Evolutionary conservation across 2,113 vertebrate genomes (phyloP), one percentile per base, ranked within the genome.

Genomic region (Zeus faber): DNA sequence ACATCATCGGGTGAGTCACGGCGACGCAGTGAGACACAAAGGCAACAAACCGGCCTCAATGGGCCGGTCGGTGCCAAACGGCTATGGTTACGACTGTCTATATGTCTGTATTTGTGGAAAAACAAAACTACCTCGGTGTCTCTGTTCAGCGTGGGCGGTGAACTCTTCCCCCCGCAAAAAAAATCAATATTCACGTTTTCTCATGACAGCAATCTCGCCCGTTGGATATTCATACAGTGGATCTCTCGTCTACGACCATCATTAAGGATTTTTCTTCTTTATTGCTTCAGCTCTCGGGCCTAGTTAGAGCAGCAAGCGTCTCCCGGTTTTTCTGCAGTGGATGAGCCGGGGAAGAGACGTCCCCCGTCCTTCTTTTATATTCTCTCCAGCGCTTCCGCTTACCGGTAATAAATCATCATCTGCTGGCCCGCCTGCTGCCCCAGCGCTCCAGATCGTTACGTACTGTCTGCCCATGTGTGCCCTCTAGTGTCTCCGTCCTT

Each of bases 401-500:
- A 16, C 43, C 35, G 44, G 39, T 48, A 25, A 73, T 80, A 72
- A 74, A 80, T 82, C 70, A 63, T 65, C 40, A 70, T 74, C 50
- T 49, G 54, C 65, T 79, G 67, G 57, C 49, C 69, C 20, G 54
- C 60, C 51, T 68, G 54, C 70, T 56, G 65, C 56, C 67, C 58
- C 44, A 51, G 64, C 24, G 55, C 65, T 65, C 48, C 57, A 64
- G 69, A 74, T 81, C 35, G 47, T 75, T 70, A 67, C 72, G 48
- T 54, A 49, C 68, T 51, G 65, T 74, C 57, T 77, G 56, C 52
- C 65, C 52, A 55, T 62, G 51, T 62, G 68, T 69, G 75, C 62
- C 74, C 75, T 82, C 66, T 73, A 62, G 64, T 62, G 50, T 58
- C 58, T 61, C 37, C 37, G 41, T 54, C 46, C 35, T 65, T 49